phyloP scores from a whole-genome alignment of 2,888 invertebrate genomes.

The Drosophila parthenogenetica region DNA sequence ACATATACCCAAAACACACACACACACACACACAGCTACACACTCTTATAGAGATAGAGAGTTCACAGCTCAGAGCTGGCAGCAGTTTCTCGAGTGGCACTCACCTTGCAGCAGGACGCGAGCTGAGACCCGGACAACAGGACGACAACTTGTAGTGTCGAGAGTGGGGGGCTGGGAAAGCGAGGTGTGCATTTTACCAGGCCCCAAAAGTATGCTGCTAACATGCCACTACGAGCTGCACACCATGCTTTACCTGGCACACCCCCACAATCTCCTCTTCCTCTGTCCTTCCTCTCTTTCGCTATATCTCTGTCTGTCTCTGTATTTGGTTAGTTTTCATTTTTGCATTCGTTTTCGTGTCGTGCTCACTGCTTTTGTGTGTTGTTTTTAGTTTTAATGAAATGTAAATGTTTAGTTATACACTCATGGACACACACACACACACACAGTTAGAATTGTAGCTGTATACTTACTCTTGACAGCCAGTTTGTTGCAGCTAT shows the following conservation, averaged over 20 bases:
- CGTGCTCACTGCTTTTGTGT: constrained; percentile 73
- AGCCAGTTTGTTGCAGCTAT: constrained; percentile 35
- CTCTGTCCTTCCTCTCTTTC: not conserved
- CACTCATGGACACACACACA: constrained; percentile 40
- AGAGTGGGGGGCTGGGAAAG: not conserved
- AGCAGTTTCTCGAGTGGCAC: constrained; percentile 74
- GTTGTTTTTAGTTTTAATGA: constrained; percentile 79
- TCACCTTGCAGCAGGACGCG: constrained; percentile 64
- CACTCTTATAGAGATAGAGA: constrained; percentile 12
- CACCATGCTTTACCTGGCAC: constrained; percentile 3
- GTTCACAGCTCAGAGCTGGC: constrained; percentile 39
- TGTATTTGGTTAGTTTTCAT: constrained; percentile 72
- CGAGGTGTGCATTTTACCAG: constrained; percentile 52
- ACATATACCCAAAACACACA: constrained; percentile 25
- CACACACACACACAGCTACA: constrained; percentile 16
- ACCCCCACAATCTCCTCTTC: not conserved
- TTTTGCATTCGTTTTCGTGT: constrained; percentile 67
- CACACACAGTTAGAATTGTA: constrained; percentile 18
- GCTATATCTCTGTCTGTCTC: constrained; percentile 20
- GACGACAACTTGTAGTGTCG: constrained; percentile 31
- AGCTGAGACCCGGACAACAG: constrained; percentile 56
- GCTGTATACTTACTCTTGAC: constrained; percentile 8
- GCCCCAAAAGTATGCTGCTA: constrained; percentile 66
- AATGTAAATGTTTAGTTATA: constrained; percentile 79
- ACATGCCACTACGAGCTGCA: constrained; percentile 46